Evolutionary conservation across 2,797 vertebrate genomes (phyloP).

Genomic region (Enteromius viviparus): DNA sequence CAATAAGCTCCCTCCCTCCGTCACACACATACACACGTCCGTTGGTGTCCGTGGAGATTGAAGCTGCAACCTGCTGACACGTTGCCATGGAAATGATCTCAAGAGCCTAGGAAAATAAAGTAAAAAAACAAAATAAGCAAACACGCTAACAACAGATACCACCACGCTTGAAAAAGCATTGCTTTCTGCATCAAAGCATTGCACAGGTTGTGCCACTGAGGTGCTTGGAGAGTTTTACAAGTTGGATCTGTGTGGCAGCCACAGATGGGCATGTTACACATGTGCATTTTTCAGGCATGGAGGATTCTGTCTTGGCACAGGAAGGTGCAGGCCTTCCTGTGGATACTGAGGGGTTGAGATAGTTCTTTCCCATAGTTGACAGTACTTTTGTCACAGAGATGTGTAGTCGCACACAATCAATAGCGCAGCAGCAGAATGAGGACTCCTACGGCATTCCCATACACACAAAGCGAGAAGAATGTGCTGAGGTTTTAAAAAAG

Average conservation of each 20-base stretch:
- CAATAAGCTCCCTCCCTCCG: conserved; percentile 26
- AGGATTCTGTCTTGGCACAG: neutral
- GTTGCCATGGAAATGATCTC: conserved; percentile 48
- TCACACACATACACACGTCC: conserved; percentile 34
- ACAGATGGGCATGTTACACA: neutral
- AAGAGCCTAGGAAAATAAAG: neutral
- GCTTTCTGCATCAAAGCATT: conserved; percentile 6
- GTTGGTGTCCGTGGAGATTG: conserved; percentile 10
- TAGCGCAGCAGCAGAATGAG: neutral
- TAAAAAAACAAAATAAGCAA: conserved; percentile 25
- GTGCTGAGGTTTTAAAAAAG: neutral
- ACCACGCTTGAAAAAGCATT: neutral
- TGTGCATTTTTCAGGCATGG: conserved; percentile 3
- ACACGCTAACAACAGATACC: neutral
- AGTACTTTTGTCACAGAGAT: conserved; percentile 30
- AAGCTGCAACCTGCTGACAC: conserved; percentile 43
- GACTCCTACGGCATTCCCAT: conserved; percentile 2
- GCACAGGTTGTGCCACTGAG: neutral
- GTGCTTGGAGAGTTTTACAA: neutral
- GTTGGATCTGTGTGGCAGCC: neutral
- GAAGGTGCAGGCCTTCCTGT: neutral
- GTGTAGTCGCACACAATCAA: conserved; percentile 24
- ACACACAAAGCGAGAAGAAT: conserved; percentile 2
- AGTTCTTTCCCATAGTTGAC: neutral
- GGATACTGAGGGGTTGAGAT: neutral